Evolutionary conservation across 2,113 vertebrate species (phyloP).

Genomic region (Boulengeromyrus knoepffleri): DNA sequence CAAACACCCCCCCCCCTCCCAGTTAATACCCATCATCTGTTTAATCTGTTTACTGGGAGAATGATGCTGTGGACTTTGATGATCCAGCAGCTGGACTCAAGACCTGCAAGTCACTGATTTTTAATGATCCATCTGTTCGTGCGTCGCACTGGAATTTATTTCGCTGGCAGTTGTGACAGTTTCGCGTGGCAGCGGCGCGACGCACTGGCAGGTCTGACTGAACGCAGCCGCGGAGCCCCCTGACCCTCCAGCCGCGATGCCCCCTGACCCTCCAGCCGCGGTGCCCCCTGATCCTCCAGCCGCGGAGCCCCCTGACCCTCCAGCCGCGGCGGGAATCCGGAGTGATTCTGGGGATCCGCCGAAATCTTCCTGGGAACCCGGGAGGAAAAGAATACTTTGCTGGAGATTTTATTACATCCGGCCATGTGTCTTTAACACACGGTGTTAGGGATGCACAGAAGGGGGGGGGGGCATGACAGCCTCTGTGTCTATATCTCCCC

Average conservation of each 20-base stretch:
- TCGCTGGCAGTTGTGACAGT: background rate
- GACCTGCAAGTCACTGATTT: background rate
- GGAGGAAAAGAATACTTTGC: background rate
- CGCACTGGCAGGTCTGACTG: background rate
- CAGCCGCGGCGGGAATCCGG: background rate
- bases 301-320: too few relatives aligned
- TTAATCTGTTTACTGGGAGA: background rate
- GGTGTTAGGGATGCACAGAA: background rate
- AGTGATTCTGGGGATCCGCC: background rate
- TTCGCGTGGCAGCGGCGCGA: background rate
- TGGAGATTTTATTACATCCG: background rate
- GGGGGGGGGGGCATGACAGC: background rate
- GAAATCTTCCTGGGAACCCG: background rate
- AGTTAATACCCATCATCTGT: background rate
- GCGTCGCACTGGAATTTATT: background rate
- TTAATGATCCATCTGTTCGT: background rate
- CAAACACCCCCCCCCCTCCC: background rate
- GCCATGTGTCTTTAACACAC: background rate
- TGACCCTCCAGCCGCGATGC: too few relatives aligned
- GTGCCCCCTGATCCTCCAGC: too few relatives aligned
- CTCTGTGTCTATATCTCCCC: background rate
- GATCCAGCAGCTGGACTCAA: background rate
- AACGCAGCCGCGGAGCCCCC: background rate
- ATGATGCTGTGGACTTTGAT: background rate
- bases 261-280: background rate